Conservation (phyloP, 2,797 vertebrate species). For the Amphiprion clarkii region DNA sequence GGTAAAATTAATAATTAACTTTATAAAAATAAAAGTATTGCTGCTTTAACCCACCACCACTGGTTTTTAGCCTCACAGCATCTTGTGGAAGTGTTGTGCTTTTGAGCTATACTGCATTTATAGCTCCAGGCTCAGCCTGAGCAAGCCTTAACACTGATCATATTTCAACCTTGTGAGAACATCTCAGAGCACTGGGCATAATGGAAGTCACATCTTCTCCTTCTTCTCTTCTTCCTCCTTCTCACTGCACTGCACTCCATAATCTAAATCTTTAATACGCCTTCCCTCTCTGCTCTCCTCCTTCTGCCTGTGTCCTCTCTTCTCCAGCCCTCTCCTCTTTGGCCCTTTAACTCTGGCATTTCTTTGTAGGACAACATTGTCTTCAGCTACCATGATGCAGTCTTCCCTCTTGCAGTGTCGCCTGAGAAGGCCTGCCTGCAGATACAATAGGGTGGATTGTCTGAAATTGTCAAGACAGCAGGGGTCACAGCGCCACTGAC, state of each 20-base stretch:
- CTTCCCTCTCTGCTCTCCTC: conserved; percentile 28
- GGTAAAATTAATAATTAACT: conserved; percentile 21
- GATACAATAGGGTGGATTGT: conserved; percentile 76
- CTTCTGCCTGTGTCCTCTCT: conserved; percentile 13
- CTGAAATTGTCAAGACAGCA: conserved; percentile 63
- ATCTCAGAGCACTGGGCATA: conserved; percentile 67
- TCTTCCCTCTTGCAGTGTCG: conserved; percentile 42
- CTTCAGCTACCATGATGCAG: conserved; percentile 54
- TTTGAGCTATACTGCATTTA: conserved; percentile 35
- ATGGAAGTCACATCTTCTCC: conserved; percentile 71
- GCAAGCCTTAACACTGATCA: conserved; percentile 66
- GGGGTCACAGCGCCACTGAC: conserved; percentile 43
- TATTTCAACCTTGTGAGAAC: conserved; percentile 73
- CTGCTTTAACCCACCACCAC: background rate
- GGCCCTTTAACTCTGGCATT: conserved; percentile 66
- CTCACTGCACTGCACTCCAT: conserved; percentile 52
- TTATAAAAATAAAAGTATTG: background rate
- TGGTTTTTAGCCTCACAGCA: conserved; percentile 15
- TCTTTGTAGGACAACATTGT: conserved; percentile 72
- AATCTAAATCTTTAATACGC: conserved; percentile 79
- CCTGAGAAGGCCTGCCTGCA: conserved; percentile 48
- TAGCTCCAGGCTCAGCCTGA: conserved; percentile 44
- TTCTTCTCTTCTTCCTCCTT: conserved; percentile 12
- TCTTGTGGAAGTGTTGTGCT: conserved; percentile 29
- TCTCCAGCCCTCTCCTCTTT: conserved; percentile 29